Evolutionary conservation across 2,113 vertebrate species (phyloP).

Genomic region (Camarhynchus parvulus): DNA sequence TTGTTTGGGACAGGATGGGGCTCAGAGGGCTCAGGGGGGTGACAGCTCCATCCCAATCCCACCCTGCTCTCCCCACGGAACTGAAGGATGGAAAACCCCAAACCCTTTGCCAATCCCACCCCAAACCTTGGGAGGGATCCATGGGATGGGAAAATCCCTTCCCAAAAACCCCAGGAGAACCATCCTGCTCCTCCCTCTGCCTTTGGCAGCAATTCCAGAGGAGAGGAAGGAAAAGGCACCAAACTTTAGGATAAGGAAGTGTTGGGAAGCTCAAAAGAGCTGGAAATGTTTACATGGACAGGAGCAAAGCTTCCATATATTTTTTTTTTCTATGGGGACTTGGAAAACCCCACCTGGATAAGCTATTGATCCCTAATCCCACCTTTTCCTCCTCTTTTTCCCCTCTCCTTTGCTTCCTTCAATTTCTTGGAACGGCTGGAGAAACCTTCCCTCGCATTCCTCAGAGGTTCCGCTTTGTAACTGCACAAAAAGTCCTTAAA

Average conservation of each 20-base stretch:
- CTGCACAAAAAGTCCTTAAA: background rate
- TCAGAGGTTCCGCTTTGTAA: background rate
- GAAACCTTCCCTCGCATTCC: background rate
- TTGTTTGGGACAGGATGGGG: too few species aligned
- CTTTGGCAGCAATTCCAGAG: background rate
- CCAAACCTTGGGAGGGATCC: background rate
- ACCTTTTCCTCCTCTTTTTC: background rate
- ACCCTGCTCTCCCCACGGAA: background rate
- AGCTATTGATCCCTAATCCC: slow-evolving; percentile 35
- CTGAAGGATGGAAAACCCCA: background rate
- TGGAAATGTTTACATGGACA: slow-evolving; percentile 67
- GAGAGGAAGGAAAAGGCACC: background rate
- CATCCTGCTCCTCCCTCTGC: background rate
- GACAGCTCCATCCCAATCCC: background rate
- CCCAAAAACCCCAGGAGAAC: background rate
- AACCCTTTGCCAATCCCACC: background rate
- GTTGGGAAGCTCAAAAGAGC: background rate
- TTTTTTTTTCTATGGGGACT: background rate
- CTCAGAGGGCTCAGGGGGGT: background rate
- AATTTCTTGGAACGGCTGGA: background rate
- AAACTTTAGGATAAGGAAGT: background rate
- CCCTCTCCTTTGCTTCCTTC: background rate
- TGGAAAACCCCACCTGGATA: slow-evolving; percentile 13
- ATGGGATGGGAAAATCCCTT: background rate
- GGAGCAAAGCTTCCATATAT: slow-evolving; percentile 32